Conservation (phyloP, 1,140 invertebrate species). For the Drosophila saltans region DNA sequence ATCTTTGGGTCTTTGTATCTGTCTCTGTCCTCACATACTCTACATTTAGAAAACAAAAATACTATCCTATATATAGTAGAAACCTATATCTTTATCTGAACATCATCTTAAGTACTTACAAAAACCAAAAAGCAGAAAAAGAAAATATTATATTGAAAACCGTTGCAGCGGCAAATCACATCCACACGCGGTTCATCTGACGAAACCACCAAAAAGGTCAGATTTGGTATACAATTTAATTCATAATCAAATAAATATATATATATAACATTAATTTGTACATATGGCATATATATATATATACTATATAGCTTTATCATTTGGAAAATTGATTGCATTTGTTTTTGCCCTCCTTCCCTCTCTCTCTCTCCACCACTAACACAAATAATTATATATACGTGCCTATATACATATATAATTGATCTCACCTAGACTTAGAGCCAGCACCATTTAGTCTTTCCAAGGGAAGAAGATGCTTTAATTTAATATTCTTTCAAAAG, state of each 20-base stretch:
- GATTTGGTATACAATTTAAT: conserved; percentile 57
- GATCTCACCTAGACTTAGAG: conserved; percentile 1
- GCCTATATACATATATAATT: neutral
- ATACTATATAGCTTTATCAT: conserved; percentile 4
- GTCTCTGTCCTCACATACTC: neutral
- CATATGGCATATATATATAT: neutral
- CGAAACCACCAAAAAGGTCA: conserved; percentile 80
- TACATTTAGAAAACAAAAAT: too few relatives aligned
- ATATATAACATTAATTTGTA: neutral
- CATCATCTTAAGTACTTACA: neutral
- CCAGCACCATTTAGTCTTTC: neutral
- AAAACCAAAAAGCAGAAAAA: neutral
- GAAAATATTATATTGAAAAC: conserved; percentile 24
- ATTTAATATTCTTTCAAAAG: too few relatives aligned
- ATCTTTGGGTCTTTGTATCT: conserved; percentile 1
- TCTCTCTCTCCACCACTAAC: neutral
- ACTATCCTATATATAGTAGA: conserved; percentile 6
- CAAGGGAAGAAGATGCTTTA: too few relatives aligned
- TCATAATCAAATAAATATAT: conserved; percentile 17
- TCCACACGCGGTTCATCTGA: conserved; percentile 63
- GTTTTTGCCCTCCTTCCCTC: neutral
- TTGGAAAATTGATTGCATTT: neutral
- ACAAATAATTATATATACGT: neutral
- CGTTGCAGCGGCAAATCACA: conserved; percentile 76
- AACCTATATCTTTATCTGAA: conserved; percentile 4